phyloP scores from a whole-genome alignment of 2,888 invertebrate genomes.

The Drosophila paramelanica region DNA sequence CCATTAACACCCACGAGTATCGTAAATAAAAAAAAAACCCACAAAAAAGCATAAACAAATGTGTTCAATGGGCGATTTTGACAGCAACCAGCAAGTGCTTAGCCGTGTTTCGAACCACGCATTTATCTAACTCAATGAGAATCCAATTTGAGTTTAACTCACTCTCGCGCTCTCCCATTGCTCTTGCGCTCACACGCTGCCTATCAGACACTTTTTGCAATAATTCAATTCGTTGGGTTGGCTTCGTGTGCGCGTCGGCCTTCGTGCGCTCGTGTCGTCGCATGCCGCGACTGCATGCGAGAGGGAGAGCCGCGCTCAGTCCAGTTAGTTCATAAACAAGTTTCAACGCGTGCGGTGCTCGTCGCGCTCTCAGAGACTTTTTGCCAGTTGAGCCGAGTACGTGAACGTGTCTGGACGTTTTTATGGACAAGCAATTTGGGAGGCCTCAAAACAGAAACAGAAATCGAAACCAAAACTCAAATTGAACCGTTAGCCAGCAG shows the following conservation, averaged over 20 bases:
- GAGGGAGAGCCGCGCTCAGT: constrained; percentile 22
- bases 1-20: constrained; percentile 22
- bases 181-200: constrained; percentile 1
- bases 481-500: constrained; percentile 24
- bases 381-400: constrained; percentile 76
- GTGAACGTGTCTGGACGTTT: constrained; percentile 69
- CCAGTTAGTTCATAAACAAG: constrained; percentile 53
- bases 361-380: constrained; percentile 58
- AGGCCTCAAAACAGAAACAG: constrained; percentile 12
- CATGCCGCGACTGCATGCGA: constrained; percentile 13
- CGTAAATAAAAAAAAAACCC: constrained; percentile 8
- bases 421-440: constrained; percentile 41
- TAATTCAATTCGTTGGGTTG: constrained; percentile 34
- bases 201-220: constrained; percentile 52
- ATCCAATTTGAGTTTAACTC: constrained; percentile 57
- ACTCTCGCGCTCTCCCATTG: constrained; percentile 5
- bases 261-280: constrained; percentile 22
- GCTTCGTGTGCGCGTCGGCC: constrained; percentile 25
- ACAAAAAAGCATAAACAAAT: constrained; percentile 1
- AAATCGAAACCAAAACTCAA: constrained; percentile 10
- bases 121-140: constrained; percentile 69
- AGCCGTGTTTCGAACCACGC: constrained; percentile 58
- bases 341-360: constrained; percentile 53
- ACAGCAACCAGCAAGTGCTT: neutral
- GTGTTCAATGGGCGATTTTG: constrained; percentile 1